A percentile compares a stretch with the other conserved stretches of the same genome.
These are phyloP conservation scores for Shinisaurus crocodilurus DNA, from an alignment of 2,113 vertebrate species.

Conservation along the genomic window DNA sequence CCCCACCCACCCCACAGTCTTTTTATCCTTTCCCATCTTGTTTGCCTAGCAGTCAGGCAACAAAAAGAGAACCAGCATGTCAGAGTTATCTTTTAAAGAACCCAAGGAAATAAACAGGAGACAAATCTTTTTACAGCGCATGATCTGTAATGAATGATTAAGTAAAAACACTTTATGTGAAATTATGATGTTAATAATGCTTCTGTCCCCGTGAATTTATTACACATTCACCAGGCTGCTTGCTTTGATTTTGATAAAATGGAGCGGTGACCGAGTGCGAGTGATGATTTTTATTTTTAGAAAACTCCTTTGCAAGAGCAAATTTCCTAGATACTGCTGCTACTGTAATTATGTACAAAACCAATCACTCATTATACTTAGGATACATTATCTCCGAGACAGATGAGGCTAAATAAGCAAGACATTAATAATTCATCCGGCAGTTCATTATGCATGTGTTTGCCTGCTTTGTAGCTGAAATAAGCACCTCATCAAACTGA, in stretches of 20 bases:
- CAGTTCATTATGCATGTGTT: slow-evolving; percentile 99
- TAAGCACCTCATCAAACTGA: slow-evolving; percentile 97
- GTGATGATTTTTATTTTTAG: slow-evolving; percentile 83
- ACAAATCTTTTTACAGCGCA: slow-evolving; percentile 74
- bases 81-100: slow-evolving; percentile 38
- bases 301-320: slow-evolving; percentile 82
- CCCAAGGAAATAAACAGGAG: slow-evolving; percentile 63
- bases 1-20: neutral
- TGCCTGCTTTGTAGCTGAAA: slow-evolving; percentile 91
- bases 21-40: slow-evolving; percentile 34
- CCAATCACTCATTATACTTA: slow-evolving; percentile 97
- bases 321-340: slow-evolving; percentile 92
- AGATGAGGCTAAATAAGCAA: slow-evolving; percentile 99
- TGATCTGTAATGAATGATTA: slow-evolving; percentile 86
- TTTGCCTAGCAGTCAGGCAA: slow-evolving; percentile 37
- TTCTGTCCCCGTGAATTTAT: slow-evolving; percentile 83
- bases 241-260: slow-evolving; percentile 83
- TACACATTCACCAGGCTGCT: slow-evolving; percentile 71
- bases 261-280: slow-evolving; percentile 72
- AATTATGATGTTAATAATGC: slow-evolving; percentile 88
- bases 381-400: slow-evolving; percentile 99
- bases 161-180: slow-evolving; percentile 85
- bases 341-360: slow-evolving; percentile 98
- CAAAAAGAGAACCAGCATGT: slow-evolving; percentile 24
- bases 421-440: slow-evolving; percentile 99